A percentile compares a stretch with the other conserved stretches of the same genome.
Conservation (phyloP, 2,113 vertebrate genomes). For the Chamaea fasciata region DNA sequence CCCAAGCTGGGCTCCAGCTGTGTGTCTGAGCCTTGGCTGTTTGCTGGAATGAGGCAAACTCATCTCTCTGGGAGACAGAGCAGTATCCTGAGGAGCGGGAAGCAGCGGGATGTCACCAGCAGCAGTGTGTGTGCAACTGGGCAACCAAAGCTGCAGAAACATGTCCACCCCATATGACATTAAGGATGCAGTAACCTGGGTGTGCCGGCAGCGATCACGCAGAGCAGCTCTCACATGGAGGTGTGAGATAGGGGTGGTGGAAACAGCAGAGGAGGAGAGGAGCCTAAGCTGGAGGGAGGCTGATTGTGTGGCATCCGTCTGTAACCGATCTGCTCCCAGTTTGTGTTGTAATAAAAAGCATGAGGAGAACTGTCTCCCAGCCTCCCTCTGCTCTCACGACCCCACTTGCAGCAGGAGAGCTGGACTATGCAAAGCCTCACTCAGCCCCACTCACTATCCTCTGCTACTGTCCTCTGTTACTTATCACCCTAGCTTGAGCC, state of each 20-base stretch:
- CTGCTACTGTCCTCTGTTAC: neutral
- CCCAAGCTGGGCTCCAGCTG: neutral
- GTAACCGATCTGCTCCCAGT: neutral
- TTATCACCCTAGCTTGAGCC: neutral
- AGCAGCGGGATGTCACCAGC: neutral
- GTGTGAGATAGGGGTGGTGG: neutral
- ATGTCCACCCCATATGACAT: neutral
- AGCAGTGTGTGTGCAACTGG: neutral
- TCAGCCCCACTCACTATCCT: neutral
- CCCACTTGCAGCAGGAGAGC: neutral
- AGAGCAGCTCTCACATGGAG: neutral
- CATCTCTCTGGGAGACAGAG: neutral
- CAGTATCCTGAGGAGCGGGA: neutral
- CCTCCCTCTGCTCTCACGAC: neutral
- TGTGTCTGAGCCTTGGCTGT: fast-evolving
- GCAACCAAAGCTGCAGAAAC: neutral
- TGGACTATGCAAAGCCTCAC: neutral
- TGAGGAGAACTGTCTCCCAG: neutral
- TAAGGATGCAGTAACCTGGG: neutral
- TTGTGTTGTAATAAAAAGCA: neutral
- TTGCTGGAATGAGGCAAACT: neutral
- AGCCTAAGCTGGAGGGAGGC: neutral
- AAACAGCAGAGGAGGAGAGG: neutral
- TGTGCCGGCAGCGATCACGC: fast-evolving
- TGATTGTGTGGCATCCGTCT: neutral